phyloP scores from a whole-genome alignment of 2,888 invertebrate genomes.

The Parelbella ahira region DNA sequence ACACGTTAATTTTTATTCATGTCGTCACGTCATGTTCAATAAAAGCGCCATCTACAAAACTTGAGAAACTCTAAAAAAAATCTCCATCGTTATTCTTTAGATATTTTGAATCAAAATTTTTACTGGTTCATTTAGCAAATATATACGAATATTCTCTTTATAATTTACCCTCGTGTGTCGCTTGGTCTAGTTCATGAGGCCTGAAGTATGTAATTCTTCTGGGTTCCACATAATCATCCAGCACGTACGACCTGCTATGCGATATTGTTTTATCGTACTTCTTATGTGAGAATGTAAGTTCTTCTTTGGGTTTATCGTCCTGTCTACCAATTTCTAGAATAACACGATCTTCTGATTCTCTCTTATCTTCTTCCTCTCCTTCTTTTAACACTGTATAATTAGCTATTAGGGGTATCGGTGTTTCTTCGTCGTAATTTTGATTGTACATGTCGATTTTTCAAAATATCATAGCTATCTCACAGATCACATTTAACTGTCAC shows the following conservation, averaged over 20 bases:
- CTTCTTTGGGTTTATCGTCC: constrained; percentile 68
- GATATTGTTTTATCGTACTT: constrained; percentile 76
- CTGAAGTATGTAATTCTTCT: constrained; percentile 57
- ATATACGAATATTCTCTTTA: too few relatives aligned
- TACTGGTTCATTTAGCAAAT: too few relatives aligned
- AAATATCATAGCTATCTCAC: too few relatives aligned
- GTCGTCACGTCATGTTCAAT: too few relatives aligned
- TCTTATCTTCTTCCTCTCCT: constrained; percentile 57
- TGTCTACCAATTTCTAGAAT: constrained; percentile 75
- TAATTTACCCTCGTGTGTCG: constrained; percentile 50
- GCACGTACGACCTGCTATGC: constrained; percentile 67
- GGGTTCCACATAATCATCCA: constrained; percentile 66
- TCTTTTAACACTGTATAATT: constrained; percentile 64
- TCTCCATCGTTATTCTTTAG: too few relatives aligned
- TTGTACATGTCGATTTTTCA: constrained; percentile 45
- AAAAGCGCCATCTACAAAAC: too few relatives aligned
- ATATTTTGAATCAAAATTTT: too few relatives aligned
- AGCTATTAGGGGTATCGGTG: constrained; percentile 63
- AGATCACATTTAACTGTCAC: too few relatives aligned
- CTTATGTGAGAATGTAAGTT: constrained; percentile 72
- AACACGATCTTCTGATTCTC: constrained; percentile 61
- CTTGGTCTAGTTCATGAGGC: constrained; percentile 59
- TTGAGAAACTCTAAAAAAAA: too few relatives aligned
- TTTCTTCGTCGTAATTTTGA: constrained; percentile 59
- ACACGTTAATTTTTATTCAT: too few relatives aligned